Evolutionary conservation across 2,888 invertebrate species (phyloP), one percentile per base, ranked within the genome.

Genomic region (Platycheirus rosarum): DNA sequence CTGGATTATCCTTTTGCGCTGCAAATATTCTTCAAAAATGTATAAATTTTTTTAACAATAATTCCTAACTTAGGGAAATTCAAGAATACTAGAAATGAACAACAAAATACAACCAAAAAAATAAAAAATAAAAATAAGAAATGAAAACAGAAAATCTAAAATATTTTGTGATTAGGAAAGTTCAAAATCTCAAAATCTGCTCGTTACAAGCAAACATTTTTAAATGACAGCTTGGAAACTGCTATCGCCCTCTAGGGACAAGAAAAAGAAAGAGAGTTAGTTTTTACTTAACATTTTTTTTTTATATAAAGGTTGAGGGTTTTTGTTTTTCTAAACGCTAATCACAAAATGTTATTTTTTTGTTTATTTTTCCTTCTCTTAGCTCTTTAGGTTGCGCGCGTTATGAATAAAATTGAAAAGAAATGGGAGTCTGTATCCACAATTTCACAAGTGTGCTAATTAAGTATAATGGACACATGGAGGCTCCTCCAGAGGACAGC

Each of bases 331-430:
- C 86, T 85, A 87, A 88, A 88, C 88, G 88, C 88, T 89, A 89
- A 88, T 88, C 87, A 88, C 87, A 87, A 89, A 87, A 87, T 88
- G 87, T 88, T 88, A 89, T 89, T 90, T 88, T 89, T 90, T 90
- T 89, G 89, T 90, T 90, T 89, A 89, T 90, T 90, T 87, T 89
- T 88, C 89, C 87, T 87, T 89, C 88, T 90, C 90, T 88, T 90
- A 90, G 90, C 90, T 87, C 88, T 90, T 89, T 90, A 90, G 90
- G 90, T 89, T 87, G 84, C 85, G 88, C 86, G 80, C 78, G 65
- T 85, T 85, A 85, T 51, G 84, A 85, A 80, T 70, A 76, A 62
- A 80, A 74, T 71, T 62, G 51, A 79, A 79, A 84, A 44, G 63
- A 75, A 69, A 84, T 75, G 79, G 84, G 75, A 84, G 85, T 55